Evolutionary conservation across 2,797 vertebrate genomes (phyloP), one percentile per base, ranked within the genome.

Genomic region (Gila robusta): DNA sequence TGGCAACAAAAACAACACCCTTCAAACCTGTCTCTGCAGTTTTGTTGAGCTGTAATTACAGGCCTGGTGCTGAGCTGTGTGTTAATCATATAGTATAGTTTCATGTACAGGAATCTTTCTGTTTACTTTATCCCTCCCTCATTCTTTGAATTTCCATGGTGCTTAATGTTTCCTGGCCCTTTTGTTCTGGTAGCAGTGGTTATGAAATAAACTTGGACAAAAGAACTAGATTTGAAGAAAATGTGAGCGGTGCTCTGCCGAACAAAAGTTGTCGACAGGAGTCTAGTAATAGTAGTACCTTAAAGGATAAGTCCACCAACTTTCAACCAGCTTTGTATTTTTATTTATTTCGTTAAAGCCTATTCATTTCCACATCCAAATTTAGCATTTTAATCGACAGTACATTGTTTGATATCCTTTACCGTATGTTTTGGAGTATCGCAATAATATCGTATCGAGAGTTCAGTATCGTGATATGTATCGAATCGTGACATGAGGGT

Each of bases 111-210:
- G 78, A 88, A 81, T 82, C 84, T 85, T 52, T 66, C 83, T 89
- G 90, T 87, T 87, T n/a, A 37, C 79, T 81, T 54, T 70, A 80
- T 81, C 76, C 86, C 86, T 85, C 70, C 64, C 56, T 41, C 81
- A 59, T 84, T 89, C 71, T 85, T 84, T 73, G n/a, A 37, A 21
- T 82, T 79, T 82, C 76, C 64, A 44, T 52, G 35, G 79, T 44
- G 52, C 76, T 56, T 82, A 16, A 54, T 80, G 49, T n/a, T 56
- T 39, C 32, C 67, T 79, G 26, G 37, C 49, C 70, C 62, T 78
- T 44, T 35, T 85, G 83, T 85, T 85, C 54, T 28, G 8, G 41
- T 70, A 19, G 37, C 37, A 70, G 47, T 70, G 76, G n/a, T 71
- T 26, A 56, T 35, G 37, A 79, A 70, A 62, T n/a, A 59, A 47